Evolutionary conservation across 2,888 invertebrate genomes (phyloP).

Genomic region (Phalera bucephala): DNA sequence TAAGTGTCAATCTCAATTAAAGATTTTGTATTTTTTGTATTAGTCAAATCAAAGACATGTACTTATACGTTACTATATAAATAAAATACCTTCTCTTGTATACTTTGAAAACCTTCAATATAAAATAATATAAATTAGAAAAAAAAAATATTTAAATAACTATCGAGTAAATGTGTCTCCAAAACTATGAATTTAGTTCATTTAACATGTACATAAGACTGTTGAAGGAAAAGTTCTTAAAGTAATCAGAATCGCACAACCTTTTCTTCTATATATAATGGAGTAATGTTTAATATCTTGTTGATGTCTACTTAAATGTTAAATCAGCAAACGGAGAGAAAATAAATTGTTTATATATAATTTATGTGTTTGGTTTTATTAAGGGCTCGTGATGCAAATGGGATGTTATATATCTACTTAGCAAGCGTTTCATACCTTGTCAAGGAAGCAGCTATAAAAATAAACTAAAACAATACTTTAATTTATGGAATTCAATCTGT

Average conservation of each 20-base stretch:
- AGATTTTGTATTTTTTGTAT: conserved; percentile 49
- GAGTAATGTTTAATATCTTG: conserved; percentile 43
- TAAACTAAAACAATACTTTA: no score
- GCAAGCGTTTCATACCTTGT: no score
- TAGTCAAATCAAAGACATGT: conserved; percentile 26
- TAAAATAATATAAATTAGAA: no score
- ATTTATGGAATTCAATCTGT: no score
- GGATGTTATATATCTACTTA: no score
- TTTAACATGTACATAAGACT: conserved; percentile 58
- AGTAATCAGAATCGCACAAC: conserved; percentile 66
- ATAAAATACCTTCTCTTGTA: background rate
- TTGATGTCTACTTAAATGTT: conserved; percentile 63
- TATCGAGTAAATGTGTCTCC: no score
- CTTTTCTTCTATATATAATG: conserved; percentile 57
- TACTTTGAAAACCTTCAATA: no score
- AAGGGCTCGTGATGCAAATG: background rate
- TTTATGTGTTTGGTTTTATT: conserved; percentile 27
- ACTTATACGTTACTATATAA: conserved; percentile 6
- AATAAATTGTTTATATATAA: conserved; percentile 58
- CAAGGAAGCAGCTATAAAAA: no score
- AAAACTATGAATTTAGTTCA: conserved; percentile 24
- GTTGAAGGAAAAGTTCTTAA: conserved; percentile 53
- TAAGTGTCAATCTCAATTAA: conserved; percentile 26
- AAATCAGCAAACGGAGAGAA: conserved; percentile 45
- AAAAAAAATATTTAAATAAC: no score